Base-by-base conservation (phyloP, 1,140 invertebrate genomes). In the Drosophila novamexicana region DNA sequence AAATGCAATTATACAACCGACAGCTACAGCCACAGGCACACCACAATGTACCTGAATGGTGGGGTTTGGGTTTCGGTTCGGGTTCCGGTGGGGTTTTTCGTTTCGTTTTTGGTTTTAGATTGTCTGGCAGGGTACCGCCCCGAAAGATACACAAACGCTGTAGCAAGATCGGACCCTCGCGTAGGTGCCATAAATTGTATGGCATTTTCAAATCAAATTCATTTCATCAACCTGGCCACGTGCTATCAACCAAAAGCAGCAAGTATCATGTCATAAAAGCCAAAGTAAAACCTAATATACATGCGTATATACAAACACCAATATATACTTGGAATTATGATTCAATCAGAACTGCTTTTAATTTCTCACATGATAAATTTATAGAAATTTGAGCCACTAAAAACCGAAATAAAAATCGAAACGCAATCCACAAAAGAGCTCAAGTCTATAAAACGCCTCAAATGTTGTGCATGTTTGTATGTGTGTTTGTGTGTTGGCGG, bases 171-270 rank as follows among this genome's bases (percentile, higher is more conserved):
- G 70, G 61, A n/a, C 45, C 22, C 12, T 6, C 18, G 66, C 74
- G 39, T 65, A 66, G 81, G 49, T 64, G 84, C n/a, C 80, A 89
- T 88, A 89, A 88, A 88, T 77, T 66, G 54, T 69, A 72, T 75
- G 80, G 77, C 68, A 89, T 88, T 88, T 88, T 88, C 79, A 89
- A 88, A 88, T 88, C 83, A 88, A 81, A 79, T 71, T 69, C 73
- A 65, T 79, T 81, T 76, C 75, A 79, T 71, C 83, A 81, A 86
- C 75, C 50, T 53, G 40, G 54, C 67, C 83, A 86, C 79, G 82
- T 86, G 83, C 83, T 77, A 88, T 80, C 76, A 81, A 61, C 36
- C 29, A 34, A 42, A 32, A 54, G 44, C 44, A 52, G 32, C 45
- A 67, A 42, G 45, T 61, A 69, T 53, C 22, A 61, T 40, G 76